These are phyloP conservation scores for Mallotus villosus DNA, from an alignment of 2,797 vertebrate species.

Conservation along the genomic window DNA sequence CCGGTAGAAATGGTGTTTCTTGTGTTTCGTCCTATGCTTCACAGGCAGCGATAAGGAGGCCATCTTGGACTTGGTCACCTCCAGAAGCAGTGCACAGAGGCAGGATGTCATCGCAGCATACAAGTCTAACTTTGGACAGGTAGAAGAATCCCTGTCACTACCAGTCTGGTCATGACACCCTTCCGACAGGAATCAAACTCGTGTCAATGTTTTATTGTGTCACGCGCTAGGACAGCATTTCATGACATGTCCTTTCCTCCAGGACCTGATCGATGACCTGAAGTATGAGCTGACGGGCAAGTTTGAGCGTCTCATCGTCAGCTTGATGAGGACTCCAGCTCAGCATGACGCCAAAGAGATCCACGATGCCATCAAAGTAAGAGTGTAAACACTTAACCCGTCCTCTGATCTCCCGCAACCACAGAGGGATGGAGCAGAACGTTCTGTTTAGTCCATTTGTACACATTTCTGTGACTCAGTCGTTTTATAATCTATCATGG, in stretches of 20 bases:
- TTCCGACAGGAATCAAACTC: background rate
- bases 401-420: background rate
- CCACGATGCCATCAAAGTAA: slow-evolving; percentile 89
- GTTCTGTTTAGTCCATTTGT: background rate
- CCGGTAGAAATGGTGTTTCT: background rate
- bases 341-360: slow-evolving; percentile 95
- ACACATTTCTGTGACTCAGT: no score
- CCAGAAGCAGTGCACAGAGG: slow-evolving; percentile 89
- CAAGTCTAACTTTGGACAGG: slow-evolving; percentile 92
- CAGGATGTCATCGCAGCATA: slow-evolving; percentile 85
- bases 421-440: no score
- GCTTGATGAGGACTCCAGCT: slow-evolving; percentile 87
- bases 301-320: slow-evolving; percentile 93
- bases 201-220: background rate
- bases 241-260: slow-evolving; percentile 1
- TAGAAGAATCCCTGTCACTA: slow-evolving; percentile 48
- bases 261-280: slow-evolving; percentile 94
- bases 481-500: no score
- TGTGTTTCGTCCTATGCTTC: slow-evolving; percentile 14
- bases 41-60: slow-evolving; percentile 95
- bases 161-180: slow-evolving; percentile 3
- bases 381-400: slow-evolving; percentile 17
- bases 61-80: slow-evolving; percentile 89
- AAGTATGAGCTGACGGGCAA: slow-evolving; percentile 97
- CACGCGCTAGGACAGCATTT: background rate